phyloP scores from a whole-genome alignment of 2,888 invertebrate species.

The Periphyllus acericola region DNA sequence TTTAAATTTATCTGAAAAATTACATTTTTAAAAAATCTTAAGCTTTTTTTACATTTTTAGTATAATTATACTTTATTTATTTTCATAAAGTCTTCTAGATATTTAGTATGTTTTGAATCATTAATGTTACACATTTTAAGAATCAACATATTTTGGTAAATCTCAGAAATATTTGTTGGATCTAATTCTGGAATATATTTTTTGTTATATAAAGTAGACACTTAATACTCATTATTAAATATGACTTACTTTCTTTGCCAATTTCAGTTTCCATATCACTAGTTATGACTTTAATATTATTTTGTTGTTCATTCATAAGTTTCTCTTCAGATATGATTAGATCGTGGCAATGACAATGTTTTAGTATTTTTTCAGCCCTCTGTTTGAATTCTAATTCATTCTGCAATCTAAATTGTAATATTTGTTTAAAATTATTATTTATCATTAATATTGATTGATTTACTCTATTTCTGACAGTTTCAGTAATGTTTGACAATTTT shows the following conservation, averaged over 20 bases:
- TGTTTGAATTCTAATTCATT: conserved; percentile 27
- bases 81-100: conserved; percentile 19
- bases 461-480: conserved; percentile 38
- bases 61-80: conserved; percentile 16
- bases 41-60: neutral
- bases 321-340: conserved; percentile 19
- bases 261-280: neutral
- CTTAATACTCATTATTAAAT: neutral
- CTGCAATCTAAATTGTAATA: conserved; percentile 3
- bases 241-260: conserved; percentile 11
- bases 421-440: neutral
- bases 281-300: neutral
- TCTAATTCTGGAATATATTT: conserved; percentile 16
- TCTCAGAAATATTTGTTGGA: conserved; percentile 15
- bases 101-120: neutral
- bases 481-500: conserved; percentile 1
- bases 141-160: conserved; percentile 11
- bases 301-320: conserved; percentile 19
- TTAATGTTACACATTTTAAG: conserved; percentile 3
- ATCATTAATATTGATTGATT: neutral
- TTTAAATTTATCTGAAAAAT: conserved; percentile 27
- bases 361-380: conserved; percentile 32
- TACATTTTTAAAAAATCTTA: neutral
- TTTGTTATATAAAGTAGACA: neutral
- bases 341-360: neutral